These are phyloP conservation scores for Galagoides demidoff DNA, from an alignment of 2,797 vertebrate genomes.

Conservation along the genomic window DNA sequence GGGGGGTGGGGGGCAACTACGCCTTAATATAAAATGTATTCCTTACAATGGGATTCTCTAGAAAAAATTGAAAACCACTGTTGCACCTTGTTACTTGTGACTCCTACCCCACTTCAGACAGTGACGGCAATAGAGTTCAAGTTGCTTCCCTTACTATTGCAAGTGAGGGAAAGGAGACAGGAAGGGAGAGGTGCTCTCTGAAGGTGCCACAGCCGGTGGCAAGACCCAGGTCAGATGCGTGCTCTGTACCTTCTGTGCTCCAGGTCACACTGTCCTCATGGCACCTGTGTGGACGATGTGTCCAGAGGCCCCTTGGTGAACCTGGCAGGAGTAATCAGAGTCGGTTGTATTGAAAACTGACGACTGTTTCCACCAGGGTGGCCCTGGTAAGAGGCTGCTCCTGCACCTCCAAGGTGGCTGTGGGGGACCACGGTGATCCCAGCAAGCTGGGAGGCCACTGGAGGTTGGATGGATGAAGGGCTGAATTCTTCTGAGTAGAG, in stretches of 20 bases:
- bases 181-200: background rate
- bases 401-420: background rate
- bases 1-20: background rate
- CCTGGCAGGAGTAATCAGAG: background rate
- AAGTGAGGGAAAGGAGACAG: background rate
- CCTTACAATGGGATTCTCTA: background rate
- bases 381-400: background rate
- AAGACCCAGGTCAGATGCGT: background rate
- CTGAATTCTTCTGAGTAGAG: background rate
- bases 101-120: background rate
- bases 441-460: too few species aligned
- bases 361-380: too few species aligned
- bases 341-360: background rate
- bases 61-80: background rate
- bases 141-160: background rate
- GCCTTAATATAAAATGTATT: background rate
- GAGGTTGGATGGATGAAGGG: background rate
- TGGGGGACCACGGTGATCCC: background rate
- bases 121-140: too few species aligned
- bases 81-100: background rate
- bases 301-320: background rate
- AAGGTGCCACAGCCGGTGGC: background rate
- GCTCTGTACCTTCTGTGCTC: background rate
- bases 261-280: background rate
- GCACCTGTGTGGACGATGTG: fast-evolving